Evolutionary conservation across 2,797 vertebrate genomes (phyloP), one percentile per base, ranked within the genome.

Genomic region (Notolepis coatsorum): DNA sequence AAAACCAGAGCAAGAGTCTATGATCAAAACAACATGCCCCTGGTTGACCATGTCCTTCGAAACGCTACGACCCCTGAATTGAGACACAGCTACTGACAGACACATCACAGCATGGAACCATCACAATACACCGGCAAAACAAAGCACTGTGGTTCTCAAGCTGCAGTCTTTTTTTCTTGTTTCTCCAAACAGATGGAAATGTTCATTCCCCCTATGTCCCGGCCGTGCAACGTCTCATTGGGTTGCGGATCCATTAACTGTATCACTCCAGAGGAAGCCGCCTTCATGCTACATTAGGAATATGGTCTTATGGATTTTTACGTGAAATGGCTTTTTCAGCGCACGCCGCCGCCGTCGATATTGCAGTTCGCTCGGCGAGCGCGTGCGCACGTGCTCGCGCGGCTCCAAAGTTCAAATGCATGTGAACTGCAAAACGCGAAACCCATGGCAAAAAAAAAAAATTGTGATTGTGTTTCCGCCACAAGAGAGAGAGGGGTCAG

Each of bases 211-310:
- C 1, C 7, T 10, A 57, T 17, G 31, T 24, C 33, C 49, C 47
- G 58, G 4, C 39, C 56, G 52, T 42, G 52, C 33, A 45, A 76
- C 43, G 67, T 82, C 70, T 79, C 72, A 74, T 74, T 80, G 76
- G 72, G 61, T 81, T 21, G 33, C 31, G 43, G 81, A 73, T 79
- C 79, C 77, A 86, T 89, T 89, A 86, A 61, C 75, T 81, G 75
- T 57, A 61, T 61, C 72, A 70, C 61, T 79, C 77, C 81, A 65
- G 73, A 67, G 80, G 77, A 70, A 67, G 46, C 50, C 59, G 41
- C 50, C 75, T 57, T 79, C 77, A 83, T 73, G 86, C 83, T 79
- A 79, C 84, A 82, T 86, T 86, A 88, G 56, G 35, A 80, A 62
- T 59, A 79, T 69, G 45, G 67, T 71, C 66, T 64, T 52, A 75